Percentiles rank a stretch among this genome's conserved stretches.
Conservation (phyloP, 2,113 vertebrate species). For the Phoxinus phoxinus region DNA sequence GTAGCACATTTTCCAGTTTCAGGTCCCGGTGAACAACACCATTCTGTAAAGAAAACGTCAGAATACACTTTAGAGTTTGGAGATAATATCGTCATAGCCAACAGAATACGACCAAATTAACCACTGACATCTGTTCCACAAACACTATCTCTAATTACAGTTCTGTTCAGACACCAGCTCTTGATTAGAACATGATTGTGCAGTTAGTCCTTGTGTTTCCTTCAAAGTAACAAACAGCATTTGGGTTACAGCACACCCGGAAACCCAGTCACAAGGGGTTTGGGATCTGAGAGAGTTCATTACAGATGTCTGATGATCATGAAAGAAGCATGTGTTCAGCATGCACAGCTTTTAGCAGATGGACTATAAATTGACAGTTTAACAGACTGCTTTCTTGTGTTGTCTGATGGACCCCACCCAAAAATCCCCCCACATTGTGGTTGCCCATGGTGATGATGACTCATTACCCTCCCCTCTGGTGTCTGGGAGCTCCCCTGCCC, state of each 20-base stretch:
- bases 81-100: slow-evolving; percentile 42
- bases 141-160: slow-evolving; percentile 72
- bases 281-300: slow-evolving; percentile 54
- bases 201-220: slow-evolving; percentile 47
- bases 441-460: slow-evolving; percentile 63
- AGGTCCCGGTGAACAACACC: slow-evolving; percentile 97
- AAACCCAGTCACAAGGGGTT: slow-evolving; percentile 53
- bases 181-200: slow-evolving; percentile 64
- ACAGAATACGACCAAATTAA: slow-evolving; percentile 43
- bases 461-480: slow-evolving; percentile 59
- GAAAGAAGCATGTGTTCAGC: slow-evolving; percentile 56
- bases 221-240: slow-evolving; percentile 64
- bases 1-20: slow-evolving; percentile 99
- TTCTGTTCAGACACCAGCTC: slow-evolving; percentile 67
- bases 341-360: slow-evolving; percentile 61
- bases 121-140: slow-evolving; percentile 69
- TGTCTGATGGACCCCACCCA: slow-evolving; percentile 58
- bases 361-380: slow-evolving; percentile 47
- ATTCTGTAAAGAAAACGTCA: slow-evolving; percentile 79
- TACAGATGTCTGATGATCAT: slow-evolving; percentile 49
- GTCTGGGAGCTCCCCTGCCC: slow-evolving; percentile 67
- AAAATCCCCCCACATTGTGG: slow-evolving; percentile 51
- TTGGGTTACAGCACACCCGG: slow-evolving; percentile 58
- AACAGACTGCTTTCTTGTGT: slow-evolving; percentile 32
- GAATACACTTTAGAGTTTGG: neutral